These are phyloP conservation scores for Cairina moschata DNA, from an alignment of 2,113 vertebrate genomes.

Conservation along the genomic window DNA sequence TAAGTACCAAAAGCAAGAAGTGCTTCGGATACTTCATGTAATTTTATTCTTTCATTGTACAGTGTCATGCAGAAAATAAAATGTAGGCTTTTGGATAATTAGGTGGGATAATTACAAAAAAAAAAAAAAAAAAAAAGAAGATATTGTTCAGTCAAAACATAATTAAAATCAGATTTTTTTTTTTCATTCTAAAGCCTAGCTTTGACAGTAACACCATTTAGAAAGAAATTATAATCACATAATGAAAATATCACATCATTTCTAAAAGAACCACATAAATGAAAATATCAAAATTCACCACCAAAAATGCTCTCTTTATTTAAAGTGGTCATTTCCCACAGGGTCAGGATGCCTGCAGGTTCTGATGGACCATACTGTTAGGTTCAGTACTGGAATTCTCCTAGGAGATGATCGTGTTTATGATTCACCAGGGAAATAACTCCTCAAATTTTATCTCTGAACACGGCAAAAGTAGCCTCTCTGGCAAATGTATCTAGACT, in stretches of 20 bases:
- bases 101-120: not conserved
- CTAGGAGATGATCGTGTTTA: not conserved
- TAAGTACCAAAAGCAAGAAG: not conserved
- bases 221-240: not conserved
- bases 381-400: not conserved
- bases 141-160: not conserved
- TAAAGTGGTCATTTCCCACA: not conserved
- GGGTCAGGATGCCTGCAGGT: not conserved
- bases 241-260: not conserved
- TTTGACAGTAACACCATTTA: not conserved
- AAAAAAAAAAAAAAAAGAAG: not conserved
- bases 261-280: not conserved
- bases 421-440: not conserved
- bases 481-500: not conserved
- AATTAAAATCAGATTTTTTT: not conserved
- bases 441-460: not conserved
- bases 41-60: not conserved
- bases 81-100: not conserved
- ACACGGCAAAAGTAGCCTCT: not conserved
- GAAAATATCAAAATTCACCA: not conserved
- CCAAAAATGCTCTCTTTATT: not conserved
- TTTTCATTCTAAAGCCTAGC: not conserved
- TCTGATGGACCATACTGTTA: not conserved
- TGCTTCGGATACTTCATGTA: not conserved
- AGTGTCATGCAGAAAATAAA: not conserved